These are phyloP conservation scores for Pteropus rufus DNA, from an alignment of 2,797 vertebrate genomes.

Conservation along the genomic window DNA sequence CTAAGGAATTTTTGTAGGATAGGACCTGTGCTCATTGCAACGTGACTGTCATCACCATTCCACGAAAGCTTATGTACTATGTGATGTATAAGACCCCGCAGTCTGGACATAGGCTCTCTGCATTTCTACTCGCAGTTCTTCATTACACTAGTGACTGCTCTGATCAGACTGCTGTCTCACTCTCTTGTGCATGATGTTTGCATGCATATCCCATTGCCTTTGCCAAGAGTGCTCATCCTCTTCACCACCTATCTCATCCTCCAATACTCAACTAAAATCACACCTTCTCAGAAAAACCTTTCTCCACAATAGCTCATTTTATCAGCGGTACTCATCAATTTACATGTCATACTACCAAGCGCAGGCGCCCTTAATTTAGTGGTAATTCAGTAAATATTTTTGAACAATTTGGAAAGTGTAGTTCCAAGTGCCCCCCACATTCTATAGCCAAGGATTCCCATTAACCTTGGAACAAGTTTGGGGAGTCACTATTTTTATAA, in stretches of 20 bases:
- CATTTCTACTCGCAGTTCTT: neutral
- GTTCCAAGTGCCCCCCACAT: neutral
- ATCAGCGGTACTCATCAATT: neutral
- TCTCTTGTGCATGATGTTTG: neutral
- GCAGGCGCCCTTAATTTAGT: neutral
- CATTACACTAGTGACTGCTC: neutral
- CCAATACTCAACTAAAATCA: neutral
- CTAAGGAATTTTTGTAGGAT: neutral
- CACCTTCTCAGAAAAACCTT: neutral
- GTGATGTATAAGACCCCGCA: neutral
- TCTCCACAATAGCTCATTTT: neutral
- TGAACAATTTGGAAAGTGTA: neutral
- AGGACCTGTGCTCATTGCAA: neutral
- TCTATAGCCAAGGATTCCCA: neutral
- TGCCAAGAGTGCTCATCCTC: neutral
- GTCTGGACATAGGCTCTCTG: neutral
- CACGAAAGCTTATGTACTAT: neutral
- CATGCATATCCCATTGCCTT: neutral
- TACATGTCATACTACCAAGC: neutral
- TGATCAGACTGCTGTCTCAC: neutral
- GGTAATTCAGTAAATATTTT: neutral
- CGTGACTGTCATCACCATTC: neutral
- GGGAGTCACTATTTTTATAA: neutral
- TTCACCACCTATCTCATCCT: neutral
- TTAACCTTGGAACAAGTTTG: neutral